phyloP scores from a whole-genome alignment of 2,113 vertebrate genomes.

The Mastomys natalensis region DNA sequence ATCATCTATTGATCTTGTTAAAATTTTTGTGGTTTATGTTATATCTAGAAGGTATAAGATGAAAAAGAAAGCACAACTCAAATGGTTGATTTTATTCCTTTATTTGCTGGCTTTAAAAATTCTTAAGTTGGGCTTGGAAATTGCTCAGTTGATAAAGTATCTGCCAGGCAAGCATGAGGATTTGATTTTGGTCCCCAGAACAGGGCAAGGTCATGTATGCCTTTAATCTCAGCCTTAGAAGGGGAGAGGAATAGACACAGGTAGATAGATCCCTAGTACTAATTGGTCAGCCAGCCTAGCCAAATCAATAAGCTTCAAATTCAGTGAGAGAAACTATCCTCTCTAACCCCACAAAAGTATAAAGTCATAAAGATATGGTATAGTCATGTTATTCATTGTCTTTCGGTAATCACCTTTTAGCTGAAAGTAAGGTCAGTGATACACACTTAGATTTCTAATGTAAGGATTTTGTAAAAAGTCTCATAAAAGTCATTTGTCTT shows the following conservation, averaged over 20 bases:
- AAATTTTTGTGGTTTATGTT: background rate
- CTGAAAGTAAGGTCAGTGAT: conserved; percentile 21
- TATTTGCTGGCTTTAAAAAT: background rate
- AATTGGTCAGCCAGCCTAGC: background rate
- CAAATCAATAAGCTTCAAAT: background rate
- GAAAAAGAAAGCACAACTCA: background rate
- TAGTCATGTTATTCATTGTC: background rate
- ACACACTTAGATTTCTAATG: background rate
- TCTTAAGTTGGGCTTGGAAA: background rate
- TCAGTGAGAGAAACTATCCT: background rate
- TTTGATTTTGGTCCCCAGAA: background rate
- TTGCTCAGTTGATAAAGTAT: background rate
- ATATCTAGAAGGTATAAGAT: background rate
- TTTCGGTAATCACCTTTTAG: background rate
- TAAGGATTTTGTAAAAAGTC: background rate
- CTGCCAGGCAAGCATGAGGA: background rate
- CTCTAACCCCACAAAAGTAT: background rate
- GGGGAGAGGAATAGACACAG: background rate
- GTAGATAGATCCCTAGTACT: background rate
- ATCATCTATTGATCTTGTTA: background rate
- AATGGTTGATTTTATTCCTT: background rate
- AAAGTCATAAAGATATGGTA: conserved; percentile 7
- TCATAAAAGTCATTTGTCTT: background rate
- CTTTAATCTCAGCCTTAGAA: background rate
- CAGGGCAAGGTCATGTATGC: no score